Evolutionary conservation across 1,140 invertebrate species (phyloP), one percentile per base, ranked within the genome.

Genomic region (Cephus cinctus): DNA sequence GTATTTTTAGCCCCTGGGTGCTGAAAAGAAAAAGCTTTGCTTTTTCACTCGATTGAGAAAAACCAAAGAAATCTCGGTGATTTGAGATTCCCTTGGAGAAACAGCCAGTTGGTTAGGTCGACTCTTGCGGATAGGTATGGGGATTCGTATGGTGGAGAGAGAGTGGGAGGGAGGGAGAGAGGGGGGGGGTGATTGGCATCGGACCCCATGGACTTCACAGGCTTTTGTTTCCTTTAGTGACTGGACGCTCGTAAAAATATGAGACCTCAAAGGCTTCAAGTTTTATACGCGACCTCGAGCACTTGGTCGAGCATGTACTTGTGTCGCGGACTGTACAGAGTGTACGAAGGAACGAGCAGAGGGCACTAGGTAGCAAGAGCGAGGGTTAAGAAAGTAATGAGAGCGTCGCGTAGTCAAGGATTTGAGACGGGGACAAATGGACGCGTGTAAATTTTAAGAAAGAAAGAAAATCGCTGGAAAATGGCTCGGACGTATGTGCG

Each of bases 241-340:
- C 42, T 36, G 30, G 40, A 34, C 34, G 53, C 53, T 58, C 56
- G 49, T 58, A 58, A 58, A 58, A 58, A 58, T 58, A 58, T 52
- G 56, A 58, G 42, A 50, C 55, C 34, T 23, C 38, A 54, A 53
- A 49, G 47, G 22, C 30, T 54, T 54, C 25, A 50, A 56, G 36
- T 49, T 56, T 56, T 56, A 56, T 45, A 46, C 23, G 39, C n/a
- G n/a, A 41, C 51, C 46, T 36, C 21, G 30, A 18, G 18, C 43
- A 19, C 9, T 35, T 4, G 12, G 14, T 11, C n/a, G 11, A n/a
- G 15, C n/a, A 20, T 14, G 31, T 20, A 12, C 14, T 14, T 12
- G 9, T 18, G 34, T 36, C 14, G 34, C 34, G 34, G 14, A 4
- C 9, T 8, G n/a, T 8, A 18, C 14, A 6, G 6, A 15, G 34